These are phyloP conservation scores for Pimephales promelas DNA, from an alignment of 2,113 vertebrate genomes.

Conservation along the genomic window DNA sequence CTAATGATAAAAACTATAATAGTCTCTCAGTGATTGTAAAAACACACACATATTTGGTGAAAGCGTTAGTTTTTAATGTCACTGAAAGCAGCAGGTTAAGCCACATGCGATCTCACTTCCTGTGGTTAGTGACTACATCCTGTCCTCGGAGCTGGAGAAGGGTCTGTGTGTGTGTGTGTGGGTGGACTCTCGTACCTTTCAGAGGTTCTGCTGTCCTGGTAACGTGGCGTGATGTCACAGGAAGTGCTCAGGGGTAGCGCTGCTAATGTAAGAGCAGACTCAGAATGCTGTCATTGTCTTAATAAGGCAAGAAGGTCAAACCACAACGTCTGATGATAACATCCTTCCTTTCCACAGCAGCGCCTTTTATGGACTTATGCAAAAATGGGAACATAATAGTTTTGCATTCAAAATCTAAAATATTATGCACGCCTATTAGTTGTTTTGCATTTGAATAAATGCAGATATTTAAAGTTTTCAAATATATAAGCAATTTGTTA, in stretches of 20 bases:
- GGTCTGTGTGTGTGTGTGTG: constrained; percentile 24
- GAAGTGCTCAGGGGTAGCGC: constrained; percentile 32
- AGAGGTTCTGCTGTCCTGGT: neutral
- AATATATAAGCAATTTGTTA: too few relatives aligned
- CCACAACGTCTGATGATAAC: neutral
- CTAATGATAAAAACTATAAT: neutral
- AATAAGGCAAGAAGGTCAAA: constrained; percentile 28
- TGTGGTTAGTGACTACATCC: constrained; percentile 34
- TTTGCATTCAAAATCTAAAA: too few relatives aligned
- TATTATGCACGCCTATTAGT: too few relatives aligned
- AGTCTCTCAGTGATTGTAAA: neutral
- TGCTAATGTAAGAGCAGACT: neutral
- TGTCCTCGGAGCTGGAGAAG: neutral
- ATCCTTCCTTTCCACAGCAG: neutral
- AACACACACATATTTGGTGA: neutral
- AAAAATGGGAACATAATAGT: too few relatives aligned
- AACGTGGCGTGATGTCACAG: constrained; percentile 40
- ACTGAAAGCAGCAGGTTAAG: neutral
- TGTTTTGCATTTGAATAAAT: too few relatives aligned
- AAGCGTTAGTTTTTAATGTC: neutral
- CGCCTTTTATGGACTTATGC: neutral
- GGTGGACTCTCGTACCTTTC: neutral
- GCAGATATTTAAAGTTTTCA: too few relatives aligned
- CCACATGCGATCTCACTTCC: constrained; percentile 38
- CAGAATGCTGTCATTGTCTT: constrained; percentile 16